Evolutionary conservation across 2,113 vertebrate genomes (phyloP), one percentile per base, ranked within the genome.

Genomic region (Poeciliopsis retropinna): DNA sequence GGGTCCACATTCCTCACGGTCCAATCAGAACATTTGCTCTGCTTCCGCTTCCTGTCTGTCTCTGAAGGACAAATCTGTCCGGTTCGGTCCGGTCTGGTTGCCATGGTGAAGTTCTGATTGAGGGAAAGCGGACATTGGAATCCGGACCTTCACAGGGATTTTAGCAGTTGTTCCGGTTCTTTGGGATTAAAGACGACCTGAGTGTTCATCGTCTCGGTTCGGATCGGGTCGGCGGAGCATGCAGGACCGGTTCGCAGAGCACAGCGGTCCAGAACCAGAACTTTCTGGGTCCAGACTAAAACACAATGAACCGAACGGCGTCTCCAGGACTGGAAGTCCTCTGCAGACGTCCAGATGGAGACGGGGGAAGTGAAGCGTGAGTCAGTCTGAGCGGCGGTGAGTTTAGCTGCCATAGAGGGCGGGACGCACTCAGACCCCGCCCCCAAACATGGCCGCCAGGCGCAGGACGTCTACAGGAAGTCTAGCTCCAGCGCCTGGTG

Each of bases 401-500:
- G 78, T 67, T 82, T 91, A 95, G 94, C 94, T 95, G 93, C 94
- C 93, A 70, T 87, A 82, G 63, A 89, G 89, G 82, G 80, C 72
- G 86, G 83, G 44, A 27, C 83, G 37, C 12, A 60, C 69, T 84
- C 70, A 82, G 68, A 84, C 70, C 79, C 81, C 12, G 15, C 75
- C 85, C 84, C 82, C 62, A 68, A 64, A 1, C 30, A 37, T 76
- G 66, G 34, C 47, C 68, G 29, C 37, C 72, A 34, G 70, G 61
- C 47, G 5, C 62, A 41, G 32, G 15, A 54, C 67, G 0, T 27
- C 94, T 96, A 99, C 93, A 99, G 95, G 91, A 99, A 99, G 94
- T 99, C 98, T 89, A 99, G 92, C 86, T 99, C 97, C 25, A 99
- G 94, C 86, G 98, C 98, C 91, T 99, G 98, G 90, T 98, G 97